A percentile compares a stretch with the other conserved stretches of the same genome.
These are phyloP conservation scores for Vicugna pacos DNA, from an alignment of 2,113 vertebrate species.

Conservation along the genomic window DNA sequence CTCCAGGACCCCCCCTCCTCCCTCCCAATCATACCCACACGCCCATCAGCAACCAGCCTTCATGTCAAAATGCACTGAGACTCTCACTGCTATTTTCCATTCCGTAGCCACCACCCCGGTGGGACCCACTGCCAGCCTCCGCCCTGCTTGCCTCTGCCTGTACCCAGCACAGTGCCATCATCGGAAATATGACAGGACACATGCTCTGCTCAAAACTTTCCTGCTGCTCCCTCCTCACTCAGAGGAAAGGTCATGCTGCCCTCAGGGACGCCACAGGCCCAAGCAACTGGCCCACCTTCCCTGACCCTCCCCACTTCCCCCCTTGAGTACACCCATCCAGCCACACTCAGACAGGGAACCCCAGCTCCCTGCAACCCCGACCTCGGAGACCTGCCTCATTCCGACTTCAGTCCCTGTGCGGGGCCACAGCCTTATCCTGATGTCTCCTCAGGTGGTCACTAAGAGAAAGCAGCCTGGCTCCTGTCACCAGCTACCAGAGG, in stretches of 20 bases:
- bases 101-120: neutral
- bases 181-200: neutral
- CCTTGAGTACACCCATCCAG: neutral
- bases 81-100: rapidly evolving
- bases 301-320: no score
- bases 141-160: rapidly evolving
- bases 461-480: neutral
- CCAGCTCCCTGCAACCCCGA: rapidly evolving
- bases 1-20: neutral
- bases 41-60: rapidly evolving
- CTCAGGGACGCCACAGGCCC: no score
- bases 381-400: rapidly evolving
- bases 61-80: rapidly evolving
- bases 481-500: no score
- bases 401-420: neutral
- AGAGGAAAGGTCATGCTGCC: no score
- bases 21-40: neutral
- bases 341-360: neutral
- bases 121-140: neutral
- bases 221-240: neutral
- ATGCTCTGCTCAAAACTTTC: neutral
- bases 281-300: neutral
- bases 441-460: neutral
- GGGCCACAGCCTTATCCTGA: neutral
- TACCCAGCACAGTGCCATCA: neutral